Evolutionary conservation across 2,888 invertebrate genomes (phyloP), one percentile per base, ranked within the genome.

Genomic region (Hemaris fuciformis): DNA sequence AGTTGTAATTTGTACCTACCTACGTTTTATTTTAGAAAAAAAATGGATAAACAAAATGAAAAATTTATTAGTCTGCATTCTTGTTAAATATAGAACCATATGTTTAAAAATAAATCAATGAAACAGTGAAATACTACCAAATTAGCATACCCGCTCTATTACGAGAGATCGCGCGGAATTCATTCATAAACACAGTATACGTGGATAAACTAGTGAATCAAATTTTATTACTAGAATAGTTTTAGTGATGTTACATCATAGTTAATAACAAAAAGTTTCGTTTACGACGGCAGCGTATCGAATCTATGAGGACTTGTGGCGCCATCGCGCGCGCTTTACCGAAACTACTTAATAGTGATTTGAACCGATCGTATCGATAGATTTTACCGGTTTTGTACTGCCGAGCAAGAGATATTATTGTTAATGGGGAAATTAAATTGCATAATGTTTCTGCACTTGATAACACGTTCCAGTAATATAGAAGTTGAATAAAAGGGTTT

Each of bases 201-300:
- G 45, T 34, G 43, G 20, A 43, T 38, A 10, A 27, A 7, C 41
- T 60, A 57, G 38, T 45, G 18, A 23, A 38, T 45, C 45, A n/a
- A 57, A 57, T 57, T 57, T 61, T 56, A 61, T 45, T 62, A 64
- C 53, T 61, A 69, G 68, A 61, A 46, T 31, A 20, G 56, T 61
- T 46, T 31, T 22, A 46, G 31, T 27, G 25, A 31, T 45, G n/a
- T 60, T 45, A 57, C 76, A 66, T 71, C 75, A 74, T 65, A 68
- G 70, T 76, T 74, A 74, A 75, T 77, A 71, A 77, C 70, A 70
- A 70, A 74, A 67, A 69, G 71, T 84, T n/a, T 79, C 74, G 67
- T 82, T 84, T 84, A 83, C 77, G 79, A 74, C 77, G 77, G 79
- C 76, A 78, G 82, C 79, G 81, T 77, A 68, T 69, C 83, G 79